phyloP scores from a whole-genome alignment of 2,797 vertebrate species.

The Aldrovandia affinis region DNA sequence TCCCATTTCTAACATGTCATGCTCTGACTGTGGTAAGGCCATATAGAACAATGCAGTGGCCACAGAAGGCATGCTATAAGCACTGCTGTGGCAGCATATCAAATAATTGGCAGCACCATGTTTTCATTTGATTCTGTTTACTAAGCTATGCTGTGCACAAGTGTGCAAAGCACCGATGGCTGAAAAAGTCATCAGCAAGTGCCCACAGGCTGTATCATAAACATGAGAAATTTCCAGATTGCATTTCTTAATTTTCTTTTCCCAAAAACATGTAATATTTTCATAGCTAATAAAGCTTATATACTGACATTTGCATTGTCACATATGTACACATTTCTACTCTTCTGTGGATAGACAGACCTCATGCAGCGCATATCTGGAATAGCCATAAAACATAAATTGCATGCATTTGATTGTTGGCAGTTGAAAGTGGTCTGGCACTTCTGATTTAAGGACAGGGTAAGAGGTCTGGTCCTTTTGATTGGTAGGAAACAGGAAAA shows the following conservation, averaged over 20 bases:
- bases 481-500: not conserved
- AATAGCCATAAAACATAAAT: not conserved
- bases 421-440: not conserved
- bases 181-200: not conserved
- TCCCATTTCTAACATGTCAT: no score
- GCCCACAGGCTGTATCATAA: not conserved
- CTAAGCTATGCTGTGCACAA: not conserved
- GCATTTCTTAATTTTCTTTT: not conserved
- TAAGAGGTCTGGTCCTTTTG: not conserved
- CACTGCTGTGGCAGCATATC: not conserved
- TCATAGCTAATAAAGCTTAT: not conserved
- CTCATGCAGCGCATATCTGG: not conserved
- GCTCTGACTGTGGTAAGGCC: no score
- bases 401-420: not conserved
- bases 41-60: not conserved
- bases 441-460: not conserved
- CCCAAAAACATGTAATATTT: not conserved
- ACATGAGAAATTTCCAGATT: not conserved
- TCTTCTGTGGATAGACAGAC: not conserved
- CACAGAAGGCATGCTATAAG: not conserved
- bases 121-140: not conserved
- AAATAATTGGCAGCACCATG: not conserved
- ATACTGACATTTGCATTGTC: not conserved
- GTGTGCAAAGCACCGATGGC: not conserved
- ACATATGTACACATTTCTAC: not conserved